Evolutionary conservation across 2,113 vertebrate genomes (phyloP).

Genomic region (Rhinopomastus cyanomelas): DNA sequence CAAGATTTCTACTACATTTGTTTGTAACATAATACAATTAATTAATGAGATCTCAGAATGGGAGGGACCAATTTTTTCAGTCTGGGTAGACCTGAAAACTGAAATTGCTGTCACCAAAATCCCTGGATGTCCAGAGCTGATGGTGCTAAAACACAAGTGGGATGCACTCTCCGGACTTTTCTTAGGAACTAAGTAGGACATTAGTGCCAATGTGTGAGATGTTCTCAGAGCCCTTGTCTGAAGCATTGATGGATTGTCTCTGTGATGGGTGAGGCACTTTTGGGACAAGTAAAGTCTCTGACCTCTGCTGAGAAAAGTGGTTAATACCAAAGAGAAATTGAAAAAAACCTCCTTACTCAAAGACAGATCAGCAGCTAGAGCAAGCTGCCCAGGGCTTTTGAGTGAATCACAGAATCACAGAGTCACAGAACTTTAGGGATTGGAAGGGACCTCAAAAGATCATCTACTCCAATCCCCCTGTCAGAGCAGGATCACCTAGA

Average conservation of each 20-base stretch:
- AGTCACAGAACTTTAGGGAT: too few relatives aligned
- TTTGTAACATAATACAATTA: background rate
- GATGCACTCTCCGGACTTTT: background rate
- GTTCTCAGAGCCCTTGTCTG: background rate
- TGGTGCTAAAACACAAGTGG: background rate
- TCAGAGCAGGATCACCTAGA: too few relatives aligned
- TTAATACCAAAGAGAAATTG: background rate
- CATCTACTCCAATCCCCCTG: too few relatives aligned
- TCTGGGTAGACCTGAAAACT: background rate
- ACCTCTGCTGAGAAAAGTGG: background rate
- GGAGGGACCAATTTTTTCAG: background rate
- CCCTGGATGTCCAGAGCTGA: background rate
- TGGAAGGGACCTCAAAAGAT: too few relatives aligned
- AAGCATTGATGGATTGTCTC: background rate
- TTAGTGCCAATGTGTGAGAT: background rate
- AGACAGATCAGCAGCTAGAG: background rate
- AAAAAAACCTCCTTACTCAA: background rate
- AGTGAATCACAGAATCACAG: too few relatives aligned
- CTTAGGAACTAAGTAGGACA: too few relatives aligned
- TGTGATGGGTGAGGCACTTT: background rate
- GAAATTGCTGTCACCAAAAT: background rate
- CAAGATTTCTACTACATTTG: background rate
- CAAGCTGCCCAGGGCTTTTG: rapidly evolving
- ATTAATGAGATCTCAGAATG: background rate
- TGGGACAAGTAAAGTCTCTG: background rate